A percentile compares a stretch with the other conserved stretches of the same genome.
Evolutionary conservation across 1,140 invertebrate genomes (phyloP).

Genomic region (Papilio glaucus): DNA sequence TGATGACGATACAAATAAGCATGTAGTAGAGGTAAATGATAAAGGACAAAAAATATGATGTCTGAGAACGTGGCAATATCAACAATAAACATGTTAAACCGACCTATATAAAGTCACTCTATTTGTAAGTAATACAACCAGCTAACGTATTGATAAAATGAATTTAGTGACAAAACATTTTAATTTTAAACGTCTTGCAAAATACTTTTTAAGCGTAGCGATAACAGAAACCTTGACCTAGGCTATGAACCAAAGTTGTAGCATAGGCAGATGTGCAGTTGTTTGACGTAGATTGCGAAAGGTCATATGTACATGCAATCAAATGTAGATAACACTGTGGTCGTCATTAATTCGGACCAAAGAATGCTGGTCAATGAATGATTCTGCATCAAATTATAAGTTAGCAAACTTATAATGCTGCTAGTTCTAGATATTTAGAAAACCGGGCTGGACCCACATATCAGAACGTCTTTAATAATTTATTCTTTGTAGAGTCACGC

Average conservation of each 20-base stretch:
- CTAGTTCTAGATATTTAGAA: too few species aligned
- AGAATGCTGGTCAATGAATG: background rate
- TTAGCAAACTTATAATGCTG: too few species aligned
- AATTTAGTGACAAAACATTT: background rate
- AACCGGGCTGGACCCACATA: too few species aligned
- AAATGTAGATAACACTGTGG: constrained; percentile 1
- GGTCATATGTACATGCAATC: constrained; percentile 13
- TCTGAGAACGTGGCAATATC: too few species aligned
- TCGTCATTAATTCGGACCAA: background rate
- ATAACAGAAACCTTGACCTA: constrained; percentile 46
- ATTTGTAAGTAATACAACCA: too few species aligned
- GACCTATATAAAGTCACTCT: too few species aligned
- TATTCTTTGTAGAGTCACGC: too few species aligned
- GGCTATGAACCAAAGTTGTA: constrained; percentile 18
- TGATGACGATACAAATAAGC: too few species aligned
- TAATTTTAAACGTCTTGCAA: constrained; percentile 10
- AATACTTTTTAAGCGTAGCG: constrained; percentile 7
- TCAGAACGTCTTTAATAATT: too few species aligned
- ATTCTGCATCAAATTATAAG: background rate
- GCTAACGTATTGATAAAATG: background rate
- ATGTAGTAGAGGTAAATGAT: too few species aligned
- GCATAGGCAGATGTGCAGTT: constrained; percentile 32
- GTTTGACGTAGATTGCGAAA: background rate
- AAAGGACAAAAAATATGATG: too few species aligned
- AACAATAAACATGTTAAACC: too few species aligned